A percentile compares a stretch with the other conserved stretches of the same genome.
Conservation (phyloP, 2,888 invertebrate species). For the Troides oblongomaculatus region DNA sequence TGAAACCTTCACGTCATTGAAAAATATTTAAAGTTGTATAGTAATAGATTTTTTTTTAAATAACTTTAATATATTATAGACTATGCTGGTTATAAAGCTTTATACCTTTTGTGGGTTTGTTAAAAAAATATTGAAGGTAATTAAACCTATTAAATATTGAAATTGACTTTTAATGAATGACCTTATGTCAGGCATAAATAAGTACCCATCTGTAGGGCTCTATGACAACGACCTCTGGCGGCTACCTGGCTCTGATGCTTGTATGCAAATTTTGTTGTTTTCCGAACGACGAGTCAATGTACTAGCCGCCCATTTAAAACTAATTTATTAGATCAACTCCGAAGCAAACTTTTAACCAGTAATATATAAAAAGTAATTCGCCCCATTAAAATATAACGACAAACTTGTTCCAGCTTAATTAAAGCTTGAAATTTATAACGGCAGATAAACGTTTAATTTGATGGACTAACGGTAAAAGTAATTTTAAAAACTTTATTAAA, state of each 20-base stretch:
- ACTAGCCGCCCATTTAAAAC: constrained; percentile 51
- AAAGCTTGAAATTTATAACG: constrained; percentile 11
- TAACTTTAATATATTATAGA: too few relatives aligned
- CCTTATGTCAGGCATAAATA: constrained; percentile 68
- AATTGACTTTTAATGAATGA: constrained; percentile 55
- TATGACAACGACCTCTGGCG: constrained; percentile 71
- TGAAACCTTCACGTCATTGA: too few relatives aligned
- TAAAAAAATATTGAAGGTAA: too few relatives aligned
- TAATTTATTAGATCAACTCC: constrained; percentile 65
- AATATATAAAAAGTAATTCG: constrained; percentile 9
- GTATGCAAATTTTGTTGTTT: constrained; percentile 73
- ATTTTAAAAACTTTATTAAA: constrained; percentile 11
- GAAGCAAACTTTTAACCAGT: constrained; percentile 10
- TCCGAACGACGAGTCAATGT: constrained; percentile 64
- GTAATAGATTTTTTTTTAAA: too few relatives aligned
- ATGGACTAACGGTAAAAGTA: constrained; percentile 1
- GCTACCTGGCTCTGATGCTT: constrained; percentile 69
- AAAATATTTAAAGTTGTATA: too few relatives aligned
- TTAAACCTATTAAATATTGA: constrained; percentile 39
- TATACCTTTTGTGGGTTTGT: too few relatives aligned
- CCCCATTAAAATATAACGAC: constrained; percentile 3
- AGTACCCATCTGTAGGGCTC: constrained; percentile 57
- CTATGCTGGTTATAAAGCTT: too few relatives aligned
- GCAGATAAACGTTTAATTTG: background rate
- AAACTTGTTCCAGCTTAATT: constrained; percentile 15